A percentile compares a stretch with the other conserved stretches of the same genome.
Evolutionary conservation across 2,888 invertebrate genomes (phyloP).

Genomic region (Erpobdella octoculata): DNA sequence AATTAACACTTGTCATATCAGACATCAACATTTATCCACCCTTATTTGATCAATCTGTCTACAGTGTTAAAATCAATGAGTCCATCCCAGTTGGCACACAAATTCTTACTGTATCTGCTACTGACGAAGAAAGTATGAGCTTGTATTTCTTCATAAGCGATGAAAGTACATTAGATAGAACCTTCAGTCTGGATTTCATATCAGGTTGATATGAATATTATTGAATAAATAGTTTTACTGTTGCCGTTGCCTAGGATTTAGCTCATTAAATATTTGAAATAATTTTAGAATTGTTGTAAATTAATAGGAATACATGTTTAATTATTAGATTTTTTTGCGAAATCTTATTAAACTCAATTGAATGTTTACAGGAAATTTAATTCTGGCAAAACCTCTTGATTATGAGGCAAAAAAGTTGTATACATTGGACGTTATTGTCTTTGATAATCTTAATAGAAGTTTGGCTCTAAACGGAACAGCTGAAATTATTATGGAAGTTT

Average conservation of each 20-base stretch:
- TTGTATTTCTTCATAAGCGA: not conserved
- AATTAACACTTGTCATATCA: not conserved
- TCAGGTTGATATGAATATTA: too few relatives aligned
- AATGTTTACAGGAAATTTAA: not conserved
- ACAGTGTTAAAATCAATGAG: not conserved
- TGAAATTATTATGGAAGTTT: not conserved
- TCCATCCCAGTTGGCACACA: not conserved
- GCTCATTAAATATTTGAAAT: too few relatives aligned
- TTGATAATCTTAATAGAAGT: not conserved
- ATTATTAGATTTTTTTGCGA: not conserved
- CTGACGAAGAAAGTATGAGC: not conserved
- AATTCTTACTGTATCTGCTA: not conserved
- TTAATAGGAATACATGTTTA: too few relatives aligned
- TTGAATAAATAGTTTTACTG: too few relatives aligned
- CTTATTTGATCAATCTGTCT: not conserved
- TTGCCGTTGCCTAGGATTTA: too few relatives aligned
- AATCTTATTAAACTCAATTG: not conserved
- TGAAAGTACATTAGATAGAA: not conserved
- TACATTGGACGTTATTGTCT: not conserved
- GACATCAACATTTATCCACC: not conserved
- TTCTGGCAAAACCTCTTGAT: not conserved
- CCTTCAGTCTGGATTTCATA: too few relatives aligned
- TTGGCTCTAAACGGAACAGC: not conserved
- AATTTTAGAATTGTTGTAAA: too few relatives aligned
- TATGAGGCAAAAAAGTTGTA: not conserved